A percentile compares a stretch with the other conserved stretches of the same genome.
Conservation (phyloP, 2,888 invertebrate genomes). For the Erebia ligea region DNA sequence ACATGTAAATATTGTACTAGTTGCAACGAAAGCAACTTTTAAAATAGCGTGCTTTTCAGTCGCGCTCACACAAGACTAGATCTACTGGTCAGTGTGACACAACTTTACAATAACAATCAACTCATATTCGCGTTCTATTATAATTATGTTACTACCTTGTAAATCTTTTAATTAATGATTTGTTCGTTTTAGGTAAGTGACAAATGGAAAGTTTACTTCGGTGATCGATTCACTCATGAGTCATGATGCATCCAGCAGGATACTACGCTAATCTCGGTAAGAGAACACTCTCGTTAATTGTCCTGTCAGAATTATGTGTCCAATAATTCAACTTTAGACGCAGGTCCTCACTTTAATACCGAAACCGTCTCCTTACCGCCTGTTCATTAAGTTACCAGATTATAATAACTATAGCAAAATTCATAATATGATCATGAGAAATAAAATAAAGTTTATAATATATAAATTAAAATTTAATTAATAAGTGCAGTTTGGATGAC, state of each 20-base stretch:
- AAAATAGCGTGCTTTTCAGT: neutral
- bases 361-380: too few relatives aligned
- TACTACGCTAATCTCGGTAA: slow-evolving; percentile 82
- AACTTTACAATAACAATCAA: too few relatives aligned
- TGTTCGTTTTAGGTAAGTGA: slow-evolving; percentile 80
- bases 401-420: too few relatives aligned
- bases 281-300: slow-evolving; percentile 38
- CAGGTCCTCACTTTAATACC: neutral
- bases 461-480: too few relatives aligned
- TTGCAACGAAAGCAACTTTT: neutral
- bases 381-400: too few relatives aligned
- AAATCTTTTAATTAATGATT: slow-evolving; percentile 39
- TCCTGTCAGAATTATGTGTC: neutral
- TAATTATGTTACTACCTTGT: slow-evolving; percentile 1
- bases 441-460: too few relatives aligned
- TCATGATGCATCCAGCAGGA: slow-evolving; percentile 79
- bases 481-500: too few relatives aligned
- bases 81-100: too few relatives aligned
- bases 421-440: too few relatives aligned
- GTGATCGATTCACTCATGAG: slow-evolving; percentile 73
- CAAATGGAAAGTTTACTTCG: slow-evolving; percentile 74
- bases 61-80: neutral
- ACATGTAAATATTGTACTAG: too few relatives aligned
- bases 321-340: neutral
- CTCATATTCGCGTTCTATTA: neutral